Evolutionary conservation across 1,140 invertebrate species (phyloP).

Genomic region (Anastrepha obliqua): DNA sequence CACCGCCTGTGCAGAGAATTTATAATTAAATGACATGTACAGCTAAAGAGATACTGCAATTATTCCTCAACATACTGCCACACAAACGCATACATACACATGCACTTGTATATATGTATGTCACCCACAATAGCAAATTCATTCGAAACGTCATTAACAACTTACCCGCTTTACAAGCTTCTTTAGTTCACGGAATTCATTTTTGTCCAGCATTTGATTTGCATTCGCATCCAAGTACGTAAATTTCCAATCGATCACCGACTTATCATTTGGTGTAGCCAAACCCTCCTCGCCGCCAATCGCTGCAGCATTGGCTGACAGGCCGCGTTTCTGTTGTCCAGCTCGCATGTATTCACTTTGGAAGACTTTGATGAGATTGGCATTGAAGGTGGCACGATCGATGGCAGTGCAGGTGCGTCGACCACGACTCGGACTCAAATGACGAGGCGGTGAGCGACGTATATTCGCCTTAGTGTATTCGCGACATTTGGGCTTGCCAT

Average conservation of each 20-base stretch:
- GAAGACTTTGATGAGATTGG: constrained; percentile 88
- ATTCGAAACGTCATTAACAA: constrained; percentile 16
- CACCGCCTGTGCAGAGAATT: constrained; percentile 77
- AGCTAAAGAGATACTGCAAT: not conserved
- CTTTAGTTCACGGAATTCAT: constrained; percentile 87
- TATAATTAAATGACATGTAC: constrained; percentile 6
- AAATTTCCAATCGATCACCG: constrained; percentile 92
- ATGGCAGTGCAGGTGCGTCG: constrained; percentile 79
- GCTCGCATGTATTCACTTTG: constrained; percentile 83
- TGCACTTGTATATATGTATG: not conserved
- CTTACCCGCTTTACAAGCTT: constrained; percentile 85
- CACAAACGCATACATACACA: not conserved
- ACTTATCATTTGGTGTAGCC: constrained; percentile 64
- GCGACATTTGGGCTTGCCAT: constrained; percentile 82
- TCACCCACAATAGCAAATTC: no score
- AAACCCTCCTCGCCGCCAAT: not conserved
- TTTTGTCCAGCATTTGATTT: constrained; percentile 83
- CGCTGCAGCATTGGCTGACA: not conserved
- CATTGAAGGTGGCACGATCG: constrained; percentile 87
- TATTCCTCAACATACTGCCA: no score
- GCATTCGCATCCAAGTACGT: constrained; percentile 84
- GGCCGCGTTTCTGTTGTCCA: constrained; percentile 64
- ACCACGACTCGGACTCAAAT: constrained; percentile 59
- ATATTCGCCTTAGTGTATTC: constrained; percentile 72
- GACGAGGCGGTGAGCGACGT: constrained; percentile 68